These are phyloP conservation scores for Drosophila stalkeri DNA, from an alignment of 2,888 invertebrate species.

Conservation along the genomic window DNA sequence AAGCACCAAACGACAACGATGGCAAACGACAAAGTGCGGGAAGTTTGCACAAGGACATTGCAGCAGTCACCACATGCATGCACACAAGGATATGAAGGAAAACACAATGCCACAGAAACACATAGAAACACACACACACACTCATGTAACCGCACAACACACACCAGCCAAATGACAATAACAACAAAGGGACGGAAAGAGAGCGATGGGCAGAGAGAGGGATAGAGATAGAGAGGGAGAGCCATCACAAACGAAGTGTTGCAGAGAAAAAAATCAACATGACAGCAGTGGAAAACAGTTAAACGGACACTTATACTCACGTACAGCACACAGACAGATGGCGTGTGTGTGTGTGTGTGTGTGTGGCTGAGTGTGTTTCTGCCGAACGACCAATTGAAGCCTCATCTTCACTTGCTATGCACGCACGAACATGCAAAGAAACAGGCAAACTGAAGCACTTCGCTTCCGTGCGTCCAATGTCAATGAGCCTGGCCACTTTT, in stretches of 20 bases:
- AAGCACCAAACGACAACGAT: constrained; percentile 51
- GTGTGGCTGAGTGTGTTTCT: constrained; percentile 22
- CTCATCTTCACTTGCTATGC: constrained; percentile 54
- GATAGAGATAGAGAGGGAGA: constrained; percentile 18
- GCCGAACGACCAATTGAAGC: constrained; percentile 72
- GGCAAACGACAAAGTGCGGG: constrained; percentile 73
- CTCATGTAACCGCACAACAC: constrained; percentile 54
- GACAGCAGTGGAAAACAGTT: constrained; percentile 71
- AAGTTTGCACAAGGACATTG: constrained; percentile 82
- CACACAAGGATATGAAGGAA: constrained; percentile 75
- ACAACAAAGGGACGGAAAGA: constrained; percentile 31
- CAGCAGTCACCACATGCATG: constrained; percentile 78
- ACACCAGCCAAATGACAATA: constrained; percentile 42
- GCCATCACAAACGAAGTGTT: constrained; percentile 39
- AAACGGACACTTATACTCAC: constrained; percentile 49
- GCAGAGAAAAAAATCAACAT: constrained; percentile 64
- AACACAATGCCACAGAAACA: constrained; percentile 37
- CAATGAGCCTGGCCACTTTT: constrained; percentile 78
- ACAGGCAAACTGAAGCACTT: constrained; percentile 39
- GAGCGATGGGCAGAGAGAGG: constrained; percentile 15
- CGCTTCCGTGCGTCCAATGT: constrained; percentile 63
- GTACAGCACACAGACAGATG: neutral
- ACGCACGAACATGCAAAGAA: constrained; percentile 65
- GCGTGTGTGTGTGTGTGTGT: constrained; percentile 10
- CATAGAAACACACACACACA: constrained; percentile 25